These are phyloP conservation scores for Rhagonycha lutea DNA, from an alignment of 2,888 invertebrate genomes.

Conservation along the genomic window DNA sequence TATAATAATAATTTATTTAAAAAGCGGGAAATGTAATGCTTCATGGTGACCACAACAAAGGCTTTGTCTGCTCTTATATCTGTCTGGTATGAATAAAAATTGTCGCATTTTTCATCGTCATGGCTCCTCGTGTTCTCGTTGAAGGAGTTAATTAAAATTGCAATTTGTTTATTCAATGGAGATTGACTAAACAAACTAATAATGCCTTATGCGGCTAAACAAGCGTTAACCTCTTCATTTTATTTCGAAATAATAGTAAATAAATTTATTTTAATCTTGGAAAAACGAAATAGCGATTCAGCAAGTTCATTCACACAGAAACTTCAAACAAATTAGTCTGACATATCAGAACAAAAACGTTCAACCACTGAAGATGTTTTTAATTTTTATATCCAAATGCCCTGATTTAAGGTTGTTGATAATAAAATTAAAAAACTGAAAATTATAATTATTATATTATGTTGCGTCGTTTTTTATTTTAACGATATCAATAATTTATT, in stretches of 20 bases:
- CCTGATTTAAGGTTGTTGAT: too few species aligned
- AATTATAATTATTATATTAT: too few species aligned
- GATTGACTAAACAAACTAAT: neutral
- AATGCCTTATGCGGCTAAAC: neutral
- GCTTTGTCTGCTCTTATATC: neutral
- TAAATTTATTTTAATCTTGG: neutral
- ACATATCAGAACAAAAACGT: neutral
- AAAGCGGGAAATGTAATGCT: neutral
- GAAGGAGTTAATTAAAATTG: neutral
- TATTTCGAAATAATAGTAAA: too few species aligned
- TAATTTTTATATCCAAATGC: neutral
- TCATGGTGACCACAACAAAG: neutral
- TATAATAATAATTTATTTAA: neutral
- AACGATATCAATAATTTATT: neutral
- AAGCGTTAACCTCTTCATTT: neutral
- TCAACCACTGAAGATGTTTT: neutral
- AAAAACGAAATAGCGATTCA: neutral
- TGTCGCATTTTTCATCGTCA: neutral
- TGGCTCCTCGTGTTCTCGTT: neutral
- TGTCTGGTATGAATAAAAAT: neutral
- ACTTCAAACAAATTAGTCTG: neutral
- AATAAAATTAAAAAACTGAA: too few species aligned
- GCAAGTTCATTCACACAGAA: neutral
- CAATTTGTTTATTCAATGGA: too few species aligned
- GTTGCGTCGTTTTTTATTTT: too few species aligned